Base-by-base conservation (phyloP, 2,888 invertebrate genomes). In the Heteromyza rotundicornis region DNA sequence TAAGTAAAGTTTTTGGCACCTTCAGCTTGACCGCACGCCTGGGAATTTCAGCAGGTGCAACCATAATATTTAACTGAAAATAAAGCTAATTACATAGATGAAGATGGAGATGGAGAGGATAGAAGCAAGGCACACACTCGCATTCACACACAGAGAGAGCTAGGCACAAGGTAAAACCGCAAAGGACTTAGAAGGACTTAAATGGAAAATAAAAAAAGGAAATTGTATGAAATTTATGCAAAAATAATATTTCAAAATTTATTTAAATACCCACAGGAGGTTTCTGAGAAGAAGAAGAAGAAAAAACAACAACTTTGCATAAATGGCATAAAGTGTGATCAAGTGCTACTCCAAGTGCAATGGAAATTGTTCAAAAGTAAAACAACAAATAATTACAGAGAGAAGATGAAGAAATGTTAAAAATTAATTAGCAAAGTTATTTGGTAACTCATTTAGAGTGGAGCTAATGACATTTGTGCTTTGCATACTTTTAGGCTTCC, bases 21-120 rank as follows among this genome's bases (percentile, higher is more conserved):
- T 72, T 67, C 56, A 32, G 58, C 62, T 58, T 73, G 77, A 74
- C 77, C 74, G 71, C 75, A 68, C 71, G 63, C 75, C 64, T 74
- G 74, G 76, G 74, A 74, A 74, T 67, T 68, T 27, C 17, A 65
- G 60, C 74, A 74, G 76, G 64, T 77, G 77, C 47, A 36, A 22
- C 8, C n/a, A 40, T 40, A 49, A n/a, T n/a, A n/a, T n/a, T n/a
- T n/a, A n/a, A n/a, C n/a, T n/a, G n/a, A n/a, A n/a, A n/a, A n/a
- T n/a, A n/a, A n/a, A n/a, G n/a, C n/a, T n/a, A n/a, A n/a, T n/a
- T n/a, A n/a, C n/a, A n/a, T n/a, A n/a, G n/a, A n/a, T n/a, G n/a
- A n/a, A n/a, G n/a, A n/a, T n/a, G n/a, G n/a, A n/a, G n/a, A n/a
- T n/a, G n/a, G n/a, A n/a, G n/a, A n/a, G n/a, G n/a, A n/a, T n/a